Conservation (phyloP, 2,113 vertebrate genomes). For the Gallinago paraguaiae region DNA sequence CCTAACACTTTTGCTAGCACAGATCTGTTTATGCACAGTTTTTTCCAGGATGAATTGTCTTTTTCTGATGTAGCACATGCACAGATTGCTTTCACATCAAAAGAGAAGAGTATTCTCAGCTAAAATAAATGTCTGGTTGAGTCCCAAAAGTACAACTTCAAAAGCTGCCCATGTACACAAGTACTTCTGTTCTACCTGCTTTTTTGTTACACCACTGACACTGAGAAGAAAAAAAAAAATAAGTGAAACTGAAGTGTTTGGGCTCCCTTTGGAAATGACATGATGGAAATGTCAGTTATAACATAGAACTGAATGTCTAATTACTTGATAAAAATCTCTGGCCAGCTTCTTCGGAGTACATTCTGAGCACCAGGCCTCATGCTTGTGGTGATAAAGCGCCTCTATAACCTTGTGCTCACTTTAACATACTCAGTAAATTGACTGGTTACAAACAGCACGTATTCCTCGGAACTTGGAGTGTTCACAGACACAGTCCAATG, state of each 20-base stretch:
- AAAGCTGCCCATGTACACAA: not conserved
- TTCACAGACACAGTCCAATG: not conserved
- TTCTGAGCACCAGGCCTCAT: not conserved
- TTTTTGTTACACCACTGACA: not conserved
- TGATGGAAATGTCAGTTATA: not conserved
- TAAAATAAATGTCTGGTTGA: not conserved
- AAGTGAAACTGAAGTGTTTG: not conserved
- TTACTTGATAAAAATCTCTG: slow-evolving; percentile 3
- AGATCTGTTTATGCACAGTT: not conserved
- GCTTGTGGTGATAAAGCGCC: not conserved
- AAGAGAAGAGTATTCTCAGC: not conserved
- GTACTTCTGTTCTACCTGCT: not conserved
- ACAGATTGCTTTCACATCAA: not conserved
- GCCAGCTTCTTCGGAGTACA: not conserved
- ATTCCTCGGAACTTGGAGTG: not conserved
- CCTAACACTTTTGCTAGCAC: not conserved
- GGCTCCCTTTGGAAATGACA: not conserved
- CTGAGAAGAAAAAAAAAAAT: not conserved
- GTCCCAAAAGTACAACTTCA: not conserved
- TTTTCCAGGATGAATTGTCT: not conserved
- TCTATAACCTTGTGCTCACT: not conserved
- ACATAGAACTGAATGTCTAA: not conserved
- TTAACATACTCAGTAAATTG: not conserved
- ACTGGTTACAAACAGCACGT: not conserved
- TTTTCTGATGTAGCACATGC: not conserved